Percentiles rank a stretch among this genome's conserved stretches.
phyloP scores from a whole-genome alignment of 2,113 vertebrate species.

The Anarrhichthys ocellatus region DNA sequence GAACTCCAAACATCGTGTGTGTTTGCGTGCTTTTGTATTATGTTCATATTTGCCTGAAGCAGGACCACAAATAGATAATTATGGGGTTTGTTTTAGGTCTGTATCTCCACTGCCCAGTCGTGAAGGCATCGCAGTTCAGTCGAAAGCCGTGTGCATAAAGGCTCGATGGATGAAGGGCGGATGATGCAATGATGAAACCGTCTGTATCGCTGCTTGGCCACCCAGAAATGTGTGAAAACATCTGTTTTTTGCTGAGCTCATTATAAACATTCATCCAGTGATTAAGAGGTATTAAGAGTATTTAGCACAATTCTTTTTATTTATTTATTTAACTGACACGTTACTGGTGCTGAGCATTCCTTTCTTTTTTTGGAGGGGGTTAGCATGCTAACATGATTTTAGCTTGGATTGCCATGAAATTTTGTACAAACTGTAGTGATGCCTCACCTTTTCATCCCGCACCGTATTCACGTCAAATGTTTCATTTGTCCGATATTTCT shows the following conservation, averaged over 20 bases:
- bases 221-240: constrained; percentile 42
- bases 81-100: constrained; percentile 62
- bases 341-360: not conserved
- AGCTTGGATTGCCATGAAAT: not conserved
- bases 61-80: constrained; percentile 67
- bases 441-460: not conserved
- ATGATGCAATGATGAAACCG: constrained; percentile 45
- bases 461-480: not conserved
- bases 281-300: constrained; percentile 13
- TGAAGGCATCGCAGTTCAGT: constrained; percentile 65
- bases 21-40: constrained; percentile 61
- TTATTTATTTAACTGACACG: not conserved
- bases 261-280: constrained; percentile 22
- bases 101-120: constrained; percentile 55
- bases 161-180: not conserved
- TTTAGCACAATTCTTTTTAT: constrained; percentile 10
- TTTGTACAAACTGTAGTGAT: too few species aligned
- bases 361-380: not conserved
- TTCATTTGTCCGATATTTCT: not conserved
- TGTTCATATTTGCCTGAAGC: constrained; percentile 55
- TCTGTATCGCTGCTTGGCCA: constrained; percentile 9
- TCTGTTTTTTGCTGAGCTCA: constrained; percentile 37
- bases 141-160: constrained; percentile 10
- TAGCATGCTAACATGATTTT: too few species aligned
- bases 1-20: constrained; percentile 67